These are phyloP conservation scores for Epicauta chinensis DNA, from an alignment of 1,140 invertebrate genomes.

Conservation along the genomic window DNA sequence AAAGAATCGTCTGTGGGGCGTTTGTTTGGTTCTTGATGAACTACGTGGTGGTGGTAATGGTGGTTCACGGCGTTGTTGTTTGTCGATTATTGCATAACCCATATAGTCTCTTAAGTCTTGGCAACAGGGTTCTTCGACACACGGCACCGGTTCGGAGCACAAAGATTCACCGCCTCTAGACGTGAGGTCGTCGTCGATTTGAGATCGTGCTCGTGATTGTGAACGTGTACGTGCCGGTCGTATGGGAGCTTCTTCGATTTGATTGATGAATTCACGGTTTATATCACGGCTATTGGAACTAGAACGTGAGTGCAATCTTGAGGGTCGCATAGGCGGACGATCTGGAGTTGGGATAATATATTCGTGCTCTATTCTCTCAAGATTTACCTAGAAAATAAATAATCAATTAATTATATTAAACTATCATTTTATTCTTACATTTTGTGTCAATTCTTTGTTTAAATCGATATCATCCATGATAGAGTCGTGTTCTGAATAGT, in stretches of 20 bases:
- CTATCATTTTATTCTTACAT: slow-evolving; percentile 13
- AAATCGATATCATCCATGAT: slow-evolving; percentile 43
- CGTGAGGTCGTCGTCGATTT: slow-evolving; percentile 51
- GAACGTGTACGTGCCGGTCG: slow-evolving; percentile 43
- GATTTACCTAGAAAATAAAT: slow-evolving; percentile 49
- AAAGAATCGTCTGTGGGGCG: slow-evolving; percentile 45
- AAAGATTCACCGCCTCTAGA: slow-evolving; percentile 58
- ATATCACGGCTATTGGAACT: slow-evolving; percentile 26
- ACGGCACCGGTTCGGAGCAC: slow-evolving; percentile 21
- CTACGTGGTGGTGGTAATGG: slow-evolving; percentile 49
- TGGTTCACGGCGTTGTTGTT: slow-evolving; percentile 48
- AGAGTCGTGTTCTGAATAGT: slow-evolving; percentile 44
- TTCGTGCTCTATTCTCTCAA: slow-evolving; percentile 55
- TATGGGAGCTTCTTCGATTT: slow-evolving; percentile 40
- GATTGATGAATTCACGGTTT: not conserved
- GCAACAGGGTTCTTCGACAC: slow-evolving; percentile 35
- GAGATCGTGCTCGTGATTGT: slow-evolving; percentile 38
- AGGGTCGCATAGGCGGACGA: slow-evolving; percentile 41
- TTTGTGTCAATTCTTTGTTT: slow-evolving; percentile 25
- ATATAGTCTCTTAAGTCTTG: slow-evolving; percentile 45
- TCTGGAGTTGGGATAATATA: slow-evolving; percentile 52
- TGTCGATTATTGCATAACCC: slow-evolving; percentile 64
- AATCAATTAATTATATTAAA: slow-evolving; percentile 10
- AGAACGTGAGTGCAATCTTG: slow-evolving; percentile 39
- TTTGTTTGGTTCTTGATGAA: slow-evolving; percentile 43